Evolutionary conservation across 2,888 invertebrate species (phyloP).

Genomic region (Cheilosia variabilis): DNA sequence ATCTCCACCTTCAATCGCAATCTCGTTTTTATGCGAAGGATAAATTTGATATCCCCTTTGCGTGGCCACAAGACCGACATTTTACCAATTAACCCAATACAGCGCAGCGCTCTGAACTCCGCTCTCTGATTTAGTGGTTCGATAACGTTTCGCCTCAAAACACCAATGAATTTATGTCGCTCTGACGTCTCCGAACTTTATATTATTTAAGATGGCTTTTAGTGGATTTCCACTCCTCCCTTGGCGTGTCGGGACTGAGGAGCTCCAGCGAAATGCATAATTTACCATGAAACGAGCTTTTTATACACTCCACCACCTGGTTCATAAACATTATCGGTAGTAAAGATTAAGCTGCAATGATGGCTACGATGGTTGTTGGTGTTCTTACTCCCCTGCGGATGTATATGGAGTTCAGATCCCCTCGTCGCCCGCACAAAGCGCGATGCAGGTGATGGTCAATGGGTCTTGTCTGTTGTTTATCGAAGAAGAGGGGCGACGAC

Average conservation of each 20-base stretch:
- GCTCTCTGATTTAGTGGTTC: constrained; percentile 36
- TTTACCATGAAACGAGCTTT: constrained; percentile 60
- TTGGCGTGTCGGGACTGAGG: constrained; percentile 1
- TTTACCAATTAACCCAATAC: constrained; percentile 34
- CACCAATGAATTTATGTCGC: constrained; percentile 40
- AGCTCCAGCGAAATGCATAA: constrained; percentile 48
- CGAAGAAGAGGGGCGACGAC: constrained; percentile 2
- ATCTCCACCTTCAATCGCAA: no score
- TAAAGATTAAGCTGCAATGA: constrained; percentile 68
- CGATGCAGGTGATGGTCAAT: constrained; percentile 63
- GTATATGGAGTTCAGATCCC: constrained; percentile 4
- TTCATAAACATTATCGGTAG: constrained; percentile 65
- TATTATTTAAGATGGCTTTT: constrained; percentile 68
- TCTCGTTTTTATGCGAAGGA: no score
- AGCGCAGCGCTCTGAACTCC: neutral
- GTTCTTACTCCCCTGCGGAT: constrained; percentile 31
- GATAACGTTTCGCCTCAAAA: constrained; percentile 43
- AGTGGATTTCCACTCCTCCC: constrained; percentile 23
- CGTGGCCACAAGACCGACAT: constrained; percentile 14
- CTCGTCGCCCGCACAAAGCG: neutral
- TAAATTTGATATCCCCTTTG: no score
- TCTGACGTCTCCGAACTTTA: constrained; percentile 39
- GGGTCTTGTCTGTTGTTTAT: constrained; percentile 24
- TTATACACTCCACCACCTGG: constrained; percentile 66
- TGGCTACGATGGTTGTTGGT: constrained; percentile 29